These are phyloP conservation scores for Ptychodera flava DNA, from an alignment of 35 echinoderm and acorn worm genomes.

Conservation along the genomic window DNA sequence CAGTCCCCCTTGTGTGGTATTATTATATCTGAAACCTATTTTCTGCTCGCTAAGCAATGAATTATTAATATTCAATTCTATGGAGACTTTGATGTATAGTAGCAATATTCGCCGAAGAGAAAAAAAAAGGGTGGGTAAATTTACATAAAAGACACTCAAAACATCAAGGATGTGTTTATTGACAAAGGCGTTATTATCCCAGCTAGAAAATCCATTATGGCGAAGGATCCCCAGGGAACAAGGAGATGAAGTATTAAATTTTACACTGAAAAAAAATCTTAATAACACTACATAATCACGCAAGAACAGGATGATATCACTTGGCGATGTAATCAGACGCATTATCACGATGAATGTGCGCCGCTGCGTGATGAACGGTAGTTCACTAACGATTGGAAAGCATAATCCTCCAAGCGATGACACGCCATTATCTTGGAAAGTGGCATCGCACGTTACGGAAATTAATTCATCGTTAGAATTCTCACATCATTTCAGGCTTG, in stretches of 20 bases:
- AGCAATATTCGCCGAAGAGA: not conserved
- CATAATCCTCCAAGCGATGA: not conserved
- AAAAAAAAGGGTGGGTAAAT: not conserved
- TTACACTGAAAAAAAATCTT: not conserved
- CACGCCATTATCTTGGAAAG: not conserved
- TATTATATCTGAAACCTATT: not conserved
- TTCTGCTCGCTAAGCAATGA: not conserved
- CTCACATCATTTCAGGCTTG: not conserved
- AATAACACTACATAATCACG: not conserved
- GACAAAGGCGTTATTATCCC: not conserved
- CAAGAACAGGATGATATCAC: not conserved
- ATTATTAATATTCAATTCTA: not conserved
- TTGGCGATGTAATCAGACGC: not conserved
- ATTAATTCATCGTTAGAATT: constrained; percentile 2
- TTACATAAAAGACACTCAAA: not conserved
- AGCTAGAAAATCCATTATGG: not conserved
- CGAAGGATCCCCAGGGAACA: not conserved
- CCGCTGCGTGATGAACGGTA: not conserved
- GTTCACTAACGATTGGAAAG: not conserved
- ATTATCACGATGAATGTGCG: not conserved
- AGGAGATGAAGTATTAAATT: not conserved
- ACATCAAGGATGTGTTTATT: not conserved
- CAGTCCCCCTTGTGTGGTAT: not conserved
- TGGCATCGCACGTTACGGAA: not conserved
- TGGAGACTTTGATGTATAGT: not conserved